A percentile compares a stretch with the other conserved stretches of the same genome.
These are phyloP conservation scores for Gonioctena quinquepunctata DNA, from an alignment of 1,140 invertebrate genomes.

Conservation along the genomic window DNA sequence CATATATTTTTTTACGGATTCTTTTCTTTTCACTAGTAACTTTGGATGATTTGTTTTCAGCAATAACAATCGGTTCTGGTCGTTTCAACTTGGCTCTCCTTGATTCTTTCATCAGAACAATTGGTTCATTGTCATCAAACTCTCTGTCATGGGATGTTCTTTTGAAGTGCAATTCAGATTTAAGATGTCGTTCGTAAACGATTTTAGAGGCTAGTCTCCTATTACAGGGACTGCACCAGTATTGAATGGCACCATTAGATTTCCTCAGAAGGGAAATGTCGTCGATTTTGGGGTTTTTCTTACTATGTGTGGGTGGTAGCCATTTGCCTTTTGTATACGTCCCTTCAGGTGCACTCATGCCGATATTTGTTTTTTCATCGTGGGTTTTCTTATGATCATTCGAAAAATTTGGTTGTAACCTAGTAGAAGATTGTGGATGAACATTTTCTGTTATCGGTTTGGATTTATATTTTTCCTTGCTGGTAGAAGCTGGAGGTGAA, in stretches of 20 bases:
- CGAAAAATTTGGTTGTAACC: conserved; percentile 16
- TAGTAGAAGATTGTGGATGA: conserved; percentile 58
- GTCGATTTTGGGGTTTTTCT: conserved; percentile 63
- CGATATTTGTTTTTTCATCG: not conserved
- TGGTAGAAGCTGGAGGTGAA: conserved; percentile 67
- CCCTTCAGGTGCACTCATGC: conserved; percentile 32
- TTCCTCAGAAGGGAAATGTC: conserved; percentile 42
- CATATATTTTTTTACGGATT: conserved; percentile 62
- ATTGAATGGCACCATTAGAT: conserved; percentile 61
- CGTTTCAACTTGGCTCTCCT: conserved; percentile 25
- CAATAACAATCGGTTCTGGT: conserved; percentile 33
- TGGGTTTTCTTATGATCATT: not conserved
- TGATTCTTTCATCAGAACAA: conserved; percentile 48
- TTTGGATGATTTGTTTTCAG: conserved; percentile 36
- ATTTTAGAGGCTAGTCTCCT: conserved; percentile 70
- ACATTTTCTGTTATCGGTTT: conserved; percentile 49
- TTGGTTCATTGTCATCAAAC: conserved; percentile 58
- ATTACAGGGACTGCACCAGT: conserved; percentile 80
- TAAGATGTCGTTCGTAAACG: conserved; percentile 76
- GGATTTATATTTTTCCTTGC: conserved; percentile 72
- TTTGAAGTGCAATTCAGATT: conserved; percentile 72
- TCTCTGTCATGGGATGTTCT: conserved; percentile 70
- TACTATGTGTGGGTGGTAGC: conserved; percentile 15
- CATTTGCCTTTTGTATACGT: conserved; percentile 63
- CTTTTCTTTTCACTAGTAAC: conserved; percentile 51